Evolutionary conservation across 2,113 vertebrate genomes (phyloP), one percentile per base, ranked within the genome.

Genomic region (Cercocebus atys): DNA sequence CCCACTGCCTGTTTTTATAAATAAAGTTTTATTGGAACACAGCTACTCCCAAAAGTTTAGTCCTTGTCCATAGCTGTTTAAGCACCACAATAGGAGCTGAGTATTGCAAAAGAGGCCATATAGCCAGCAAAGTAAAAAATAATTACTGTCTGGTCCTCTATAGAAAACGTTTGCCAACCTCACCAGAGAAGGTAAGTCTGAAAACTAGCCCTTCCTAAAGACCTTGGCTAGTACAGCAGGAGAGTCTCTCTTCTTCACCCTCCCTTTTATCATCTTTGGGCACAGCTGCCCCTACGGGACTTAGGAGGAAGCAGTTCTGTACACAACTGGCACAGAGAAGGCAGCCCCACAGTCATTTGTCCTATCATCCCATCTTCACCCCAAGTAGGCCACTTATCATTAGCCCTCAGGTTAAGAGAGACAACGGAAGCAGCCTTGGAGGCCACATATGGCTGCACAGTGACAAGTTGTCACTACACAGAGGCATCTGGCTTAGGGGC

Each of bases 301-400:
- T 18, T 7, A 16, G 59, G 18, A 40, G 88, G 47, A 55, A 32
- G 30, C 11, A 0, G 7, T 17, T 23, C 78, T 35, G 13, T 4
- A 38, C 5, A 45, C 32, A 14, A 0, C n/a, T 38, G 82, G 45
- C 32, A 32, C 22, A 27, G 27, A 16, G 32, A 23, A 82, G 66
- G 17, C 18, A 14, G n/a, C n/a, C 32, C 25, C 50, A 4, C 8
- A 13, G 7, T n/a, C 1, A 0, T 50, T 18, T 59, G n/a, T 10
- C 3, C 47, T 25, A 3, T 30, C 30, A 27, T 9, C 16, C 72
- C 47, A 32, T 4, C 64, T n/a, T 45, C 35, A 17, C 40, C 47
- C 17, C 32, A 6, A 43, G 6, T 2, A 72, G 16, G 72, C 35
- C 35, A 17, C 73, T 11, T 10, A 40, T 14, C 25, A 22, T 7